These are phyloP conservation scores for Sphecodes monilicornis DNA, from an alignment of 2,888 invertebrate genomes.

Conservation along the genomic window DNA sequence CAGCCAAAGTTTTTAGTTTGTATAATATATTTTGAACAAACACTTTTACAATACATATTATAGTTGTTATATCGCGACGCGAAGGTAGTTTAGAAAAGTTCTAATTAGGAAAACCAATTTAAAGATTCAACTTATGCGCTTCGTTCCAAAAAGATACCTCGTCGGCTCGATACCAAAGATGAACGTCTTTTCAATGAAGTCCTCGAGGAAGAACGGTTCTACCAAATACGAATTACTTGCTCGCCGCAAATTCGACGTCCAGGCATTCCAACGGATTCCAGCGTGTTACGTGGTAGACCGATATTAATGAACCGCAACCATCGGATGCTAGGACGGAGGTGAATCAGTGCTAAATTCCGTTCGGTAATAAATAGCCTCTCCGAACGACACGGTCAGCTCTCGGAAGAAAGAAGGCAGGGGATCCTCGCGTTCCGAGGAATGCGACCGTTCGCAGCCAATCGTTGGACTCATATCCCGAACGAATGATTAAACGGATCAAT, in stretches of 20 bases:
- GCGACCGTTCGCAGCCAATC: neutral
- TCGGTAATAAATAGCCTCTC: constrained; percentile 50
- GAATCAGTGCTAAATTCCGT: constrained; percentile 58
- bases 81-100: neutral
- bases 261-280: constrained; percentile 67
- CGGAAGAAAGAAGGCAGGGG: neutral
- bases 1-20: no score
- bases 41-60: neutral
- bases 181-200: constrained; percentile 57
- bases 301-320: constrained; percentile 70
- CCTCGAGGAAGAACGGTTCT: constrained; percentile 46
- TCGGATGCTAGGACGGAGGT: constrained; percentile 53
- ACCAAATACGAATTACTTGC: constrained; percentile 60
- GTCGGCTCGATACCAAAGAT: neutral
- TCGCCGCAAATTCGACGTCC: constrained; percentile 67
- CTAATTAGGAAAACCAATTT: neutral
- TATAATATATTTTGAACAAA: neutral
- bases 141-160: neutral
- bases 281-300: constrained; percentile 65
- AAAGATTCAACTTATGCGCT: neutral
- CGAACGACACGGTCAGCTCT: constrained; percentile 7
- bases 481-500: neutral
- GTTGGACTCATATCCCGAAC: neutral
- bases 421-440: neutral
- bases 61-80: no score